Evolutionary conservation across 1,140 invertebrate genomes (phyloP), one percentile per base, ranked within the genome.

Genomic region (Neodiprion pinetum): DNA sequence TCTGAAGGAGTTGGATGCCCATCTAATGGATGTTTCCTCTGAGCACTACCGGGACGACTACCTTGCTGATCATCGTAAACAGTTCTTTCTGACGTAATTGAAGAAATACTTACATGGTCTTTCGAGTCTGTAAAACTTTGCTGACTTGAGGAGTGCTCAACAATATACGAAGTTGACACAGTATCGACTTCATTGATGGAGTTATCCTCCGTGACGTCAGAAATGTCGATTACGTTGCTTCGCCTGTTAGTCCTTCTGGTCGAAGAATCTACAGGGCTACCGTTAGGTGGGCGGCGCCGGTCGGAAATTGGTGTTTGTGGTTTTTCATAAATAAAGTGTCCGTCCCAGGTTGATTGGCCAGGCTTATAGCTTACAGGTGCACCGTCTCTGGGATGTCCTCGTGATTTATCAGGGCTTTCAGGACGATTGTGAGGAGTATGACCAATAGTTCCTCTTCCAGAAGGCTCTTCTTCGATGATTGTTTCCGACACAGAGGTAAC

Each of bases 291-390:
- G 14, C 28, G 23, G 11, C 72, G 48, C 4, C 61, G 69, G 47
- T 76, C 79, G 1, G 50, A 71, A 8, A 72, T 23, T 9, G 70
- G 21, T 17, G 70, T 48, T 21, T 71, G 70, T 0, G 86, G 75
- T 74, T 88, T 87, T 79, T 90, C 89, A 11, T 79, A 74, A 9
- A 89, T 79, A 66, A 91, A 90, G 71, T 86, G 89, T 0, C 90
- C 90, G 67, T 91, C 90, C 89, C 89, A 91, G 5, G 87, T 81
- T 0, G 90, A 90, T 72, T 89, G 86, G 7, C 88, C 88, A 49
- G 86, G 88, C 40, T 83, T 84, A 67, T 76, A 76, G 53, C 53
- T 23, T 77, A 71, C 70, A 73, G 47, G 28, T 61, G 9, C 53
- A 17, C 53, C 5, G n/a, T 61, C 61, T 10, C 49, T 66, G 21